A percentile compares a stretch with the other conserved stretches of the same genome.
Evolutionary conservation across 2,888 invertebrate genomes (phyloP).

Genomic region (Balanococcus diminutus): DNA sequence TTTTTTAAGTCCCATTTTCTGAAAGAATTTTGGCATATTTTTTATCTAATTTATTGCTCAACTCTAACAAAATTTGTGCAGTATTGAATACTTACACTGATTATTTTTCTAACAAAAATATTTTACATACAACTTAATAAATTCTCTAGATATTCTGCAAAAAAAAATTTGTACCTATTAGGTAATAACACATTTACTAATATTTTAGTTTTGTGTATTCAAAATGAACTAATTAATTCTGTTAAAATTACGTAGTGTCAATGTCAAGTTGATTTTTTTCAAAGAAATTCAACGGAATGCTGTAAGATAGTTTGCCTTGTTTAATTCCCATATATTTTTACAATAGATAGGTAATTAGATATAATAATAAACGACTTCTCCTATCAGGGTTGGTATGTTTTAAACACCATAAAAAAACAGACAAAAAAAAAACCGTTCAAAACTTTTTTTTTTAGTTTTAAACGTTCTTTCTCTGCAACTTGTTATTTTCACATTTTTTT

Average conservation of each 20-base stretch:
- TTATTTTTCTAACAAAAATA: constrained; percentile 32
- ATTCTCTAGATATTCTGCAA: constrained; percentile 14
- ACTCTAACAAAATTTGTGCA: constrained; percentile 1
- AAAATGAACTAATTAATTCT: background rate
- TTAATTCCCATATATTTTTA: background rate
- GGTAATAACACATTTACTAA: background rate
- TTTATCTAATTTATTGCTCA: constrained; percentile 16
- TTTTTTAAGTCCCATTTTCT: background rate
- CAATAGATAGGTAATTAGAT: too few species aligned
- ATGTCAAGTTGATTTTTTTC: background rate
- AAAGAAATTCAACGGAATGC: background rate
- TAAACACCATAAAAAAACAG: too few species aligned
- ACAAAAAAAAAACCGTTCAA: too few species aligned
- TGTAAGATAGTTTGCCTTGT: background rate
- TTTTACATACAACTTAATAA: constrained; percentile 19
- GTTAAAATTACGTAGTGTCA: background rate
- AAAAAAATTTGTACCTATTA: background rate
- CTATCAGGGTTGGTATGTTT: too few species aligned
- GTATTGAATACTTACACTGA: constrained; percentile 35
- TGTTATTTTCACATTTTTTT: too few species aligned
- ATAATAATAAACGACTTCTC: constrained; percentile 12
- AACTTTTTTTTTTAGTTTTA: too few species aligned
- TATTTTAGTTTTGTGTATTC: background rate
- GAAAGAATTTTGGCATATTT: background rate
- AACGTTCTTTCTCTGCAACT: too few species aligned